phyloP scores from a whole-genome alignment of 2,113 vertebrate genomes.

The Arenaria interpres region DNA sequence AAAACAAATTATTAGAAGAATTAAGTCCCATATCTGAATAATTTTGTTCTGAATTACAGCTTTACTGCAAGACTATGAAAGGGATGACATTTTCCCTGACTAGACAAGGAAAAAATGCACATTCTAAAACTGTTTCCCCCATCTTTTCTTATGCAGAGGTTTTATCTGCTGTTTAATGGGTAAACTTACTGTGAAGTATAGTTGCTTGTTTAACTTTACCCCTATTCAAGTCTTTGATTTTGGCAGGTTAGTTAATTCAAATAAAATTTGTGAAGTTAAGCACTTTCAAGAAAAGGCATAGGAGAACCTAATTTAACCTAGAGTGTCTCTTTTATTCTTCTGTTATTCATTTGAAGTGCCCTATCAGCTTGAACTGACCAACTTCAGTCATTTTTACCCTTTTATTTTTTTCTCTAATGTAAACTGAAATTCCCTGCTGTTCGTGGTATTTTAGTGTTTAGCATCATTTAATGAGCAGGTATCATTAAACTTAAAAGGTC shows the following conservation, averaged over 20 bases:
- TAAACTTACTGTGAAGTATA: constrained; percentile 91
- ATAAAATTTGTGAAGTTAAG: constrained; percentile 92
- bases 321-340: constrained; percentile 93
- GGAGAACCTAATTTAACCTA: constrained; percentile 97
- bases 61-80: constrained; percentile 65
- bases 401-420: constrained; percentile 94
- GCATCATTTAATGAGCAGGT: constrained; percentile 93
- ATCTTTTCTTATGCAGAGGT: constrained; percentile 82
- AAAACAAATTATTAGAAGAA: constrained; percentile 12
- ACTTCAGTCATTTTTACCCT: constrained; percentile 96
- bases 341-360: constrained; percentile 96
- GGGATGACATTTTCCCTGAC: constrained; percentile 49
- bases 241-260: constrained; percentile 94
- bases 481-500: constrained; percentile 93
- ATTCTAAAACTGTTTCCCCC: constrained; percentile 64
- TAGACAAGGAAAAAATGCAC: constrained; percentile 46
- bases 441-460: constrained; percentile 92
- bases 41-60: constrained; percentile 51
- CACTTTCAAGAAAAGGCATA: constrained; percentile 86
- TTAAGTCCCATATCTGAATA: neutral
- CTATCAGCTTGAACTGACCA: constrained; percentile 97
- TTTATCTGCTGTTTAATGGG: constrained; percentile 88
- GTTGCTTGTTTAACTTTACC: constrained; percentile 95
- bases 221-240: constrained; percentile 91
- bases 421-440: constrained; percentile 94